Evolutionary conservation across 2,113 vertebrate genomes (phyloP), one percentile per base, ranked within the genome.

Genomic region (Vanacampus margaritifer): DNA sequence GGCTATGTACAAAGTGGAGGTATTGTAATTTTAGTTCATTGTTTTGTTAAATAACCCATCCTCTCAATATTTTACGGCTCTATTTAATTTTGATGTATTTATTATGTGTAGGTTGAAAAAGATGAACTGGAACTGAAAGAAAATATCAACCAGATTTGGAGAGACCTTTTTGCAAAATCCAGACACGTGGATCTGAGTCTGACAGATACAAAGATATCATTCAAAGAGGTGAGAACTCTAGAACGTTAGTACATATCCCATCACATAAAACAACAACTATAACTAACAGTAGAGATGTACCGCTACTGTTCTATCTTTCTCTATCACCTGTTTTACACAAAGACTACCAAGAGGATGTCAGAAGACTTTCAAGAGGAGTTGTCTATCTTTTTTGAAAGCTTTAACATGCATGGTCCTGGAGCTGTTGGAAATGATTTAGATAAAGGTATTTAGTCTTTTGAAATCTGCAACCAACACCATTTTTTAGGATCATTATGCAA

Each of bases 381-480:
- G 58, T 82, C 72, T 2, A 80, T 89, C 24, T 99, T 98, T 78
- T 85, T 93, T 1, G 90, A 87, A 8, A 93, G 91, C 51, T 96
- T 98, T 66, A 82, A 88, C 46, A 69, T 48, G 0, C 82, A 94
- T 39, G 97, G 97, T 0, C 97, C 96, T 24, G 95, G 95, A 66
- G 88, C 94, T 68, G 93, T 95, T 39, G 95, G 94, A 7, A 92
- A 95, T 14, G 77, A 96, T 86, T 92, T 99, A 35, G 96, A 98
- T 21, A 92, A 89, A 93, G 97, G 97, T 98, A 70, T 45, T 23
- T 69, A 19, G 24, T 19, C 13, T 26, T 21, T 23, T 37, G 0
- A 61, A 60, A n/a, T 62, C 11, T 39, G 21, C 23, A 14, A 6
- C 19, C 21, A 41, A 14, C 10, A 24, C 6, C 1, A 21, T n/a